A percentile compares a stretch with the other conserved stretches of the same genome.
These are phyloP conservation scores for Macroramphosus scolopax DNA, from an alignment of 2,797 vertebrate genomes.

Conservation along the genomic window DNA sequence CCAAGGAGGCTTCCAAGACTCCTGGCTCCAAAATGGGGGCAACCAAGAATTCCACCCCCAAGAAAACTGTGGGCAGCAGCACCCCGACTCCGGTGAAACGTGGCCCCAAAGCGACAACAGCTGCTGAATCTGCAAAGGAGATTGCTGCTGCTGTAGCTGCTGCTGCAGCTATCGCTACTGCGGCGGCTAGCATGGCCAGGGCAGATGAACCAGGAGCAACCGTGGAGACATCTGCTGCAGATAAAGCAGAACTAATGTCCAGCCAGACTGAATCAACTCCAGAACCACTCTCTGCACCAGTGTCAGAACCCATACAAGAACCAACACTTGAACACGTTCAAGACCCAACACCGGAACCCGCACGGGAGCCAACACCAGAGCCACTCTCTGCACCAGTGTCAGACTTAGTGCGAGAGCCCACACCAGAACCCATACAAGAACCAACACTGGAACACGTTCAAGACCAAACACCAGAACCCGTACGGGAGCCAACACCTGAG, in stretches of 20 bases:
- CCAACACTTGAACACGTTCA: background rate
- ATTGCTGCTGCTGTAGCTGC: conserved; percentile 37
- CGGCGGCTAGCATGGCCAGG: conserved; percentile 27
- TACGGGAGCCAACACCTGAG: conserved; percentile 20
- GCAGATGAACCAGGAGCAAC: conserved; percentile 23
- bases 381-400: no score
- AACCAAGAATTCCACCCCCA: conserved; percentile 70
- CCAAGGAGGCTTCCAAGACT: conserved; percentile 65
- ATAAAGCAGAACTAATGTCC: conserved; percentile 7
- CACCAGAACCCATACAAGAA: background rate
- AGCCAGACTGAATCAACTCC: conserved; percentile 6
- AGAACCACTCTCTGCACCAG: conserved; percentile 1
- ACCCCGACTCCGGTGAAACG: conserved; percentile 79
- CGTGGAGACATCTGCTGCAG: conserved; percentile 15
- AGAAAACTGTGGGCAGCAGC: conserved; percentile 78
- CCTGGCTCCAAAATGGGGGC: conserved; percentile 55
- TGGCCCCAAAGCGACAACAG: conserved; percentile 61
- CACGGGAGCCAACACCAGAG: conserved; percentile 2
- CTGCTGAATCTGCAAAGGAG: conserved; percentile 46
- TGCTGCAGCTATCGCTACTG: conserved; percentile 41
- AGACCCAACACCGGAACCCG: background rate
- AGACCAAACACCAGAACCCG: conserved; percentile 1
- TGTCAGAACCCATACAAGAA: conserved; percentile 11
- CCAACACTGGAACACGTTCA: background rate
- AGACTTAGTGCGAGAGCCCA: rapidly evolving